Evolutionary conservation across 1,140 invertebrate species (phyloP), one percentile per base, ranked within the genome.

Genomic region (Pachypsylla venusta): DNA sequence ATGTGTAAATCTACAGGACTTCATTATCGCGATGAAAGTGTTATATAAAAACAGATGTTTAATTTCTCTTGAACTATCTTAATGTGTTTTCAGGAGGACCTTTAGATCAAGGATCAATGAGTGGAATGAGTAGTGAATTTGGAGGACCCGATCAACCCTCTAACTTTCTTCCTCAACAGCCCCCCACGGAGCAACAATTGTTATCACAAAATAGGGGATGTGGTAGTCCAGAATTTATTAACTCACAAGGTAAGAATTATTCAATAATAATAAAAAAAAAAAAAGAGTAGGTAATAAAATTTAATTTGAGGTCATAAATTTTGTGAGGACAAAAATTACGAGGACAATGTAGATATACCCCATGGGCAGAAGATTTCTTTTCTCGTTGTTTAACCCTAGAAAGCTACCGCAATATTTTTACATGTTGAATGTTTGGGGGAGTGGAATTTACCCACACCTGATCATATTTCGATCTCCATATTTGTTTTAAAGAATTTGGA

Each of bases 21-120:
- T n/a, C n/a, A n/a, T n/a, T n/a, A n/a, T n/a, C n/a, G n/a, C n/a
- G n/a, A n/a, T n/a, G n/a, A n/a, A n/a, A n/a, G n/a, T n/a, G n/a
- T n/a, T n/a, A n/a, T n/a, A n/a, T n/a, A n/a, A n/a, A n/a, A n/a
- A n/a, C n/a, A n/a, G n/a, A n/a, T n/a, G n/a, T n/a, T n/a, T n/a
- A n/a, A n/a, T n/a, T n/a, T n/a, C n/a, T n/a, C n/a, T n/a, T n/a
- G n/a, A n/a, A n/a, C n/a, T n/a, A n/a, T n/a, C n/a, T n/a, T n/a
- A n/a, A n/a, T n/a, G n/a, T n/a, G n/a, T n/a, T 68, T 67, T 57
- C 65, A 78, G 78, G 77, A 68, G 79, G 80, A 65, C 79, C 81
- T 68, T 81, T 83, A 74, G 78, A 83, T 66, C 76, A 77, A 56
- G 80, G 78, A 60, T 78, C 80, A 66, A 79, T 81, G 64, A 60